Base-by-base conservation (phyloP, 1,140 invertebrate genomes). In the Anagrus nilaparvatae region DNA sequence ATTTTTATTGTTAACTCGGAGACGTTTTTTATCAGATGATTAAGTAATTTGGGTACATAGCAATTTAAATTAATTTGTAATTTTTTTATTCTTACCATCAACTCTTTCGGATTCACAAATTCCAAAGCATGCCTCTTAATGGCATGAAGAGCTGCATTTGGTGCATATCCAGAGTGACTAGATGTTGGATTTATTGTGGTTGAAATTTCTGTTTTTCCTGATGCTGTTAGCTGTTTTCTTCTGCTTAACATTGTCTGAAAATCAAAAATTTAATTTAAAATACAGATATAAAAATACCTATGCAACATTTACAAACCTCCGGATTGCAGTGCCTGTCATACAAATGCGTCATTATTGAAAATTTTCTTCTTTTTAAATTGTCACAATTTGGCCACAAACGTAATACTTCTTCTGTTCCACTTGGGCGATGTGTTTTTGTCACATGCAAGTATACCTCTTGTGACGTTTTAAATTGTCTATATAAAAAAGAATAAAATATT, bases 71-170 rank as follows among this genome's bases (percentile, higher is more conserved):
- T 43, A 35, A 25, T 24, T 38, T 27, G 28, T 37, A 8, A 29
- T 28, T 34, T 36, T 31, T 8, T 8, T n/a, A 40, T 35, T 50
- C 46, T 76, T 65, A 89, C 86, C 78, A 88, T 83, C 16, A 91
- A 67, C 62, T 94, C 90, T 59, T 90, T 87, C 2, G 84, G 80
- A 67, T 88, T 90, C 44, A 90, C 80, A 60, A 87, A 88, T 51
- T 93, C 87, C 7, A 85, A 71, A 4, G 93, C 89, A 60, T 97
- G 91, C 52, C 92, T 76, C 59, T 92, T 88, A 31, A 97, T 92
- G 1, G 92, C 92, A 52, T 94, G 87, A 39, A 93, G 75, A n/a
- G 90, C 90, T 3, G 93, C 92, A 57, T 93, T 91, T 5, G 78
- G 78, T 33, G 79, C 77, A 48, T 80, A 82, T 24, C 75, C 78